phyloP scores from a whole-genome alignment of 1,140 invertebrate genomes.

The Sarcophaga peregrina region DNA sequence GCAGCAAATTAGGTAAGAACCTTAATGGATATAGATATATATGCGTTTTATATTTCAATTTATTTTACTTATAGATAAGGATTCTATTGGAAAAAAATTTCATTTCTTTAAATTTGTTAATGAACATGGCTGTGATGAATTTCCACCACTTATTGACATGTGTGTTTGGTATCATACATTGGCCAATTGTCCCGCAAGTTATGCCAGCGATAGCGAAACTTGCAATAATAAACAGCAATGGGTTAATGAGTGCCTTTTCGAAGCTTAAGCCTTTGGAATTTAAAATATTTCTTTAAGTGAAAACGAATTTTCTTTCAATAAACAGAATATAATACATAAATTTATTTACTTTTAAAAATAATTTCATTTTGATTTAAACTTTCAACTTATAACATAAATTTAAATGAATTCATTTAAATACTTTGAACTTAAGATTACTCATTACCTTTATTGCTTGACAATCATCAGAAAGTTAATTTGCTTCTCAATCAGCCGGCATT shows the following conservation, averaged over 20 bases:
- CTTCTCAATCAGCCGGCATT: neutral
- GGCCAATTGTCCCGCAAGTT: neutral
- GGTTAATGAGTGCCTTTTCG: constrained; percentile 29
- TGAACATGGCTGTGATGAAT: constrained; percentile 21
- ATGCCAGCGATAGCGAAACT: neutral
- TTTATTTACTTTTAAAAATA: neutral
- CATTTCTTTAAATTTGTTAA: constrained; percentile 14
- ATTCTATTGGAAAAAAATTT: neutral
- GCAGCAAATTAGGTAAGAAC: constrained; percentile 15
- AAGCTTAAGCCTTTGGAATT: neutral
- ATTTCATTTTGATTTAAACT: neutral
- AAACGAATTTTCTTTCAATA: neutral
- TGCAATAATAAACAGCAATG: neutral
- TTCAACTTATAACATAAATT: neutral
- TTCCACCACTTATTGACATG: neutral
- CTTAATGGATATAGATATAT: neutral
- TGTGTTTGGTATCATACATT: constrained; percentile 35
- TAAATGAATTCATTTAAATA: too few species aligned
- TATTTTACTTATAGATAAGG: constrained; percentile 9
- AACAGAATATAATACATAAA: neutral
- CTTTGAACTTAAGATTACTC: too few species aligned
- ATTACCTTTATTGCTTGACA: too few species aligned
- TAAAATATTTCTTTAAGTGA: neutral
- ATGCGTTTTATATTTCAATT: neutral
- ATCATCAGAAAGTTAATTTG: neutral